Conservation (phyloP, 2,888 invertebrate species). For the Labia minor region DNA sequence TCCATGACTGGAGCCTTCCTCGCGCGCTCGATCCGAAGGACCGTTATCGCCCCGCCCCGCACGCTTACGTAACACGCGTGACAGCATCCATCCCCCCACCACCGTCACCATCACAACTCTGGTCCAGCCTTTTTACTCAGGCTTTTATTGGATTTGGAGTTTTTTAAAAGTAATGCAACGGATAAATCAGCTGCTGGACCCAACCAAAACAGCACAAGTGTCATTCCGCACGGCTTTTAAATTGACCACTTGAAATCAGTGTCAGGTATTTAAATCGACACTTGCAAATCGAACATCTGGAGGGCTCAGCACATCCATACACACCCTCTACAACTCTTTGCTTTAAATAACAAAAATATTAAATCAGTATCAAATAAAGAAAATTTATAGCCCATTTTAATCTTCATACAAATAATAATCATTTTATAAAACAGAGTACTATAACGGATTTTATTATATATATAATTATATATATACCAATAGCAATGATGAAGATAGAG, state of each 20-base stretch:
- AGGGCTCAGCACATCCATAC: too few species aligned
- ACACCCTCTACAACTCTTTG: too few species aligned
- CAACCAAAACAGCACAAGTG: neutral
- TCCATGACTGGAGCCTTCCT: neutral
- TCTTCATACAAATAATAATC: too few species aligned
- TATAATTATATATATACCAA: too few species aligned
- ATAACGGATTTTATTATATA: too few species aligned
- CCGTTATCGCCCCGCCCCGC: conserved; percentile 4
- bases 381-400: too few species aligned
- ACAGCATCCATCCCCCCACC: neutral
- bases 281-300: too few species aligned
- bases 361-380: too few species aligned
- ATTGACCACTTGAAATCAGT: neutral
- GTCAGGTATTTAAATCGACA: neutral
- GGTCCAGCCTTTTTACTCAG: neutral
- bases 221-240: neutral
- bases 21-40: neutral
- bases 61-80: neutral
- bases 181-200: neutral
- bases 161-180: neutral
- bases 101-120: neutral
- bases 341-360: too few species aligned
- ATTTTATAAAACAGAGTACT: too few species aligned
- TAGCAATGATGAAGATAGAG: too few species aligned
- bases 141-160: neutral